Conservation (phyloP, 2,888 invertebrate genomes). For the Zootermopsis nevadensis region DNA sequence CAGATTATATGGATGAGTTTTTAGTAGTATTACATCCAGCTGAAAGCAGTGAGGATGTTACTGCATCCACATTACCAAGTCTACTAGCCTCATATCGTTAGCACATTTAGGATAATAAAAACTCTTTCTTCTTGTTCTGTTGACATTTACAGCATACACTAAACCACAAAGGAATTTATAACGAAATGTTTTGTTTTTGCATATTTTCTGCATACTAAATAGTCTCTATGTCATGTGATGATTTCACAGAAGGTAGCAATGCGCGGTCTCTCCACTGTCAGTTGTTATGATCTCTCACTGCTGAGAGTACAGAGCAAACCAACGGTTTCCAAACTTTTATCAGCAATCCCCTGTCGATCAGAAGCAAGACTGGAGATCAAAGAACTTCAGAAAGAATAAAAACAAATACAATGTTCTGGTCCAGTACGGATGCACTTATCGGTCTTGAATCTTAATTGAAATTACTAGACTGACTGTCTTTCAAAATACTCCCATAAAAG, state of each 20-base stretch:
- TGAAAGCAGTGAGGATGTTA: background rate
- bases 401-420: too few relatives aligned
- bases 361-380: too few relatives aligned
- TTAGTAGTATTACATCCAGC: background rate
- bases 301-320: background rate
- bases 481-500: too few relatives aligned
- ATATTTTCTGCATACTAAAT: background rate
- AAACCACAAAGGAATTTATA: background rate
- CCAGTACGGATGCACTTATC: too few relatives aligned
- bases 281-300: too few relatives aligned
- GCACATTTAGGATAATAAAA: background rate
- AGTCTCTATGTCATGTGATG: background rate
- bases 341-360: background rate
- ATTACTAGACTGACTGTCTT: too few relatives aligned
- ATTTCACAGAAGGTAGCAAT: background rate
- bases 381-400: too few relatives aligned
- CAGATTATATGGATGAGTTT: background rate
- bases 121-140: background rate
- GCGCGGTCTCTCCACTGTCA: too few relatives aligned
- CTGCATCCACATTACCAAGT: background rate
- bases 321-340: background rate
- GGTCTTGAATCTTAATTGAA: too few relatives aligned
- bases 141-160: background rate
- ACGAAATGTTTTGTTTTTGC: background rate
- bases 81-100: constrained; percentile 9